A percentile compares a stretch with the other conserved stretches of the same genome.
Conservation (phyloP, 2,888 invertebrate genomes). For the Epistrophe eligans region DNA sequence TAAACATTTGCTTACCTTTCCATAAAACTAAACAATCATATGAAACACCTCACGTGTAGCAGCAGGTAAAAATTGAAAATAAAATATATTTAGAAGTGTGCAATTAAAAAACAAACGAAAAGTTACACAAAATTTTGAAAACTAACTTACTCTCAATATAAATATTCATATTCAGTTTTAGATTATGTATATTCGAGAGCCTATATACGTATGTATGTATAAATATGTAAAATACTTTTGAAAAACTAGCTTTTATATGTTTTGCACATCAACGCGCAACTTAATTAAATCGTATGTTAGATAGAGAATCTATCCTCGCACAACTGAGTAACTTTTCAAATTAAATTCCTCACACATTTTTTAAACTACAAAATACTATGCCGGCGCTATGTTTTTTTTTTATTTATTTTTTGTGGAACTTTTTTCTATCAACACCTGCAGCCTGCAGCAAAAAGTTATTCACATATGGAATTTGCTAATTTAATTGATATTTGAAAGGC, state of each 20-base stretch:
- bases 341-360: constrained; percentile 32
- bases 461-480: constrained; percentile 44
- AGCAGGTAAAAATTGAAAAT: neutral
- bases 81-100: neutral
- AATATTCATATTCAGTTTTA: constrained; percentile 14
- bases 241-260: constrained; percentile 27
- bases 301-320: constrained; percentile 25
- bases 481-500: constrained; percentile 43
- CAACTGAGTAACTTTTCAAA: constrained; percentile 37
- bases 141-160: constrained; percentile 13
- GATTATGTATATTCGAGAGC: neutral
- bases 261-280: constrained; percentile 30
- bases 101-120: constrained; percentile 9
- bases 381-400: neutral
- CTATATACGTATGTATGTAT: neutral
- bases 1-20: neutral
- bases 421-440: constrained; percentile 35
- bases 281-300: constrained; percentile 32
- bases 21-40: neutral
- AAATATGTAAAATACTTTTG: constrained; percentile 16
- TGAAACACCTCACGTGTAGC: neutral
- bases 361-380: neutral
- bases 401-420: neutral
- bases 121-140: constrained; percentile 5
- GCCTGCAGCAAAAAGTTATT: constrained; percentile 17